Evolutionary conservation across 2,888 invertebrate genomes (phyloP).

Genomic region (Caenorhabditis macrosperma): DNA sequence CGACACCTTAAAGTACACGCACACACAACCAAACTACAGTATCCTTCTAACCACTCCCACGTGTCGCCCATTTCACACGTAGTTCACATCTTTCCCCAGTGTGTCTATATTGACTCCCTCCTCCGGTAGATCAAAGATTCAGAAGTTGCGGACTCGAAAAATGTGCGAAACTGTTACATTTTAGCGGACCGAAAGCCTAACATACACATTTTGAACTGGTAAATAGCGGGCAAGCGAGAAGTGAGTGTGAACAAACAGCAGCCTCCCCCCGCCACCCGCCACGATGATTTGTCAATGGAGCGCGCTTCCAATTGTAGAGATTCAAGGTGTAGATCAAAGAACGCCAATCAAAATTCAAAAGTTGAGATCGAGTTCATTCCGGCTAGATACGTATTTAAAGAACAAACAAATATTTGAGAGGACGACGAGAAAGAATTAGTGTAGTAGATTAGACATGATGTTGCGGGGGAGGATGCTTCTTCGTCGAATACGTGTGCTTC

Average conservation of each 20-base stretch:
- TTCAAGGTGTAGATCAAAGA: too few species aligned
- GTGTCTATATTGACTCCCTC: background rate
- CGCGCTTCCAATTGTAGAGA: too few species aligned
- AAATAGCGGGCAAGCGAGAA: too few species aligned
- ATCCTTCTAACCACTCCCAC: background rate
- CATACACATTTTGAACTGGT: too few species aligned
- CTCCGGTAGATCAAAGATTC: slow-evolving; percentile 27
- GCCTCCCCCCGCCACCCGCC: too few species aligned
- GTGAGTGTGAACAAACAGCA: too few species aligned
- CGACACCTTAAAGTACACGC: background rate
- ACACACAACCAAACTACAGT: background rate
- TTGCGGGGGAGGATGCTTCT: slow-evolving; percentile 32
- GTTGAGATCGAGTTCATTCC: slow-evolving; percentile 25
- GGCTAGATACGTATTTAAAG: too few species aligned
- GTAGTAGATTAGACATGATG: slow-evolving; percentile 29
- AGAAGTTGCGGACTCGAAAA: background rate
- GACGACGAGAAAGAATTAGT: background rate
- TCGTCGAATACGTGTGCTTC: slow-evolving; percentile 66
- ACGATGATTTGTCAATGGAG: too few species aligned
- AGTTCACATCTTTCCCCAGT: slow-evolving; percentile 1
- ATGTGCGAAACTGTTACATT: background rate
- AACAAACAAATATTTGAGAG: background rate
- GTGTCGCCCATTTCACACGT: slow-evolving; percentile 35
- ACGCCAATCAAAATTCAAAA: slow-evolving; percentile 36
- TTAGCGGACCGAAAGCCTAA: too few species aligned